Base-by-base conservation (phyloP, 2,888 invertebrate species). In the Thelaira solivaga region DNA sequence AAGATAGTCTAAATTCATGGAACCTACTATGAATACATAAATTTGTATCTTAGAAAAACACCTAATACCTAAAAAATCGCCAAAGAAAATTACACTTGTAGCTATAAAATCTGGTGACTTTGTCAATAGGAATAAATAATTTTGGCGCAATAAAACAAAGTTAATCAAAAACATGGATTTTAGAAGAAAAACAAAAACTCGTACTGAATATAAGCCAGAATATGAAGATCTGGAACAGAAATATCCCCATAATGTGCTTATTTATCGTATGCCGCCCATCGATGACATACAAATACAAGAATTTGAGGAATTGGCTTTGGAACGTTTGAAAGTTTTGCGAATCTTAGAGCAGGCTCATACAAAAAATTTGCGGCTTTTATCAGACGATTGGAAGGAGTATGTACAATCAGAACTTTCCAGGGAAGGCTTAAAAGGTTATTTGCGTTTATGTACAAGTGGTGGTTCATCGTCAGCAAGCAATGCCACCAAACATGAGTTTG, bases 231-330 rank as follows among this genome's bases (percentile, higher is more conserved):
- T 91, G 6, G 88, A 90, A 49, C 68, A 74, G 84, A 88, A 90
- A 41, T 95, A 94, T 89, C 93, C 93, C 1, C 93, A 94, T 85
- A 94, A 94, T 89, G 90, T 97, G 11, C 93, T 93, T 88, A 91
- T 98, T 85, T 98, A 97, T 85, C 91, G 91, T 83, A 84, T 91
- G 29, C 94, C 96, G 29, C 98, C 98, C 5, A 90, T 87, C 29
- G 93, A 93, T 77, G 92, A 93, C 71, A 92, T 97, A 76, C 91
- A 92, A 67, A 90, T 98, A 20, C 91, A 93, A 78, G 96, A 97
- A 88, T 97, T 98, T 88, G 96, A 97, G 90, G 93, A 94, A 51
- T 91, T 96, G 82, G 96, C 97, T 2, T 87, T 96, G 53, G 97
- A 97, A 86, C 91, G 97, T 82, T 89, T 97, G 0, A 82, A 77